phyloP scores from a whole-genome alignment of 2,888 invertebrate species.

The Seira sanloemensis region DNA sequence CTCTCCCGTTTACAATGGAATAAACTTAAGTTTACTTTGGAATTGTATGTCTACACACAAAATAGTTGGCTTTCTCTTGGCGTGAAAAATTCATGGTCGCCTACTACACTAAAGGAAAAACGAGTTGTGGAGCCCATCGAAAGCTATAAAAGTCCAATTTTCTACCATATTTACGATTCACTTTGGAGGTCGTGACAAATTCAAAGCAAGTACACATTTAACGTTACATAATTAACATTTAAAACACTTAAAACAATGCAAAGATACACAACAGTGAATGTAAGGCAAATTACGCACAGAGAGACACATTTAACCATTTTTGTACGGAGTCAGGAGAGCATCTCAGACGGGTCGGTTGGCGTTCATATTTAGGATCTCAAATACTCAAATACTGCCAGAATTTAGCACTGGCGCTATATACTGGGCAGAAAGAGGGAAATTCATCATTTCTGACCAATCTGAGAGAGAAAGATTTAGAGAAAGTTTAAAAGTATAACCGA shows the following conservation, averaged over 20 bases:
- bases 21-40: too few relatives aligned
- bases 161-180: neutral
- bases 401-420: neutral
- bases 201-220: neutral
- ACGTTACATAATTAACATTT: neutral
- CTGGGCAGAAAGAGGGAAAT: too few relatives aligned
- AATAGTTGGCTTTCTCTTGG: too few relatives aligned
- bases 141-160: neutral
- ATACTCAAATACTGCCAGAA: too few relatives aligned
- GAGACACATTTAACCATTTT: neutral
- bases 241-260: conserved; percentile 4
- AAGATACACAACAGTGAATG: conserved; percentile 27
- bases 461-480: too few relatives aligned
- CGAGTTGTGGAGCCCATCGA: too few relatives aligned
- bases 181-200: neutral
- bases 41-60: too few relatives aligned
- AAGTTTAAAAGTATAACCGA: too few relatives aligned
- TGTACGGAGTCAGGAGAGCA: conserved; percentile 50
- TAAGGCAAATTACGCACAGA: conserved; percentile 22
- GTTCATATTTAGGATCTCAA: neutral
- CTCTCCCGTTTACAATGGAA: too few relatives aligned
- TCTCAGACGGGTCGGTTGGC: conserved; percentile 30
- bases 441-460: too few relatives aligned
- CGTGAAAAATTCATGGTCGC: too few relatives aligned
- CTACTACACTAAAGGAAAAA: too few relatives aligned